These are phyloP conservation scores for Microctonus brassicae DNA, from an alignment of 2,888 invertebrate species.

Conservation along the genomic window DNA sequence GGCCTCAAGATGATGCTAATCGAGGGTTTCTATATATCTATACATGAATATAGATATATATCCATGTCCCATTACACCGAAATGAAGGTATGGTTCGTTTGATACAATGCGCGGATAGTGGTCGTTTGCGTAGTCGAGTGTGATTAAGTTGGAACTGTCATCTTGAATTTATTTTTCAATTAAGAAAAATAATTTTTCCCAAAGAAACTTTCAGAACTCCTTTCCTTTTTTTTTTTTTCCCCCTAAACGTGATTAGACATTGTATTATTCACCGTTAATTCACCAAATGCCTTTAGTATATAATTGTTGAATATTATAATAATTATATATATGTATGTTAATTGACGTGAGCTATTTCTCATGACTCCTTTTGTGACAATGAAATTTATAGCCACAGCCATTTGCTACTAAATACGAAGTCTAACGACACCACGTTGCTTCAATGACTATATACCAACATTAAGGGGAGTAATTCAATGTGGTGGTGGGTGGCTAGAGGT, in stretches of 20 bases:
- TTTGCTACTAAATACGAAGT: conserved; percentile 41
- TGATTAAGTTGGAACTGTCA: conserved; percentile 24
- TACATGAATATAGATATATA: conserved; percentile 35
- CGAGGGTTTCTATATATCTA: conserved; percentile 45
- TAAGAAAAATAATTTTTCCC: no score
- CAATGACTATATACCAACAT: conserved; percentile 10
- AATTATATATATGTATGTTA: background rate
- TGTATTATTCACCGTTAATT: no score
- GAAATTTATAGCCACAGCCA: conserved; percentile 2
- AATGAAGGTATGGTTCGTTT: conserved; percentile 60
- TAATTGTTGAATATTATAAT: background rate
- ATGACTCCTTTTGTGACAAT: background rate
- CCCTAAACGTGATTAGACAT: no score
- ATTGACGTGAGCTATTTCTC: conserved; percentile 41
- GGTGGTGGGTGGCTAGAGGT: background rate
- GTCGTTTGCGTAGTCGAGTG: background rate
- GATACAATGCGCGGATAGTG: conserved; percentile 53
- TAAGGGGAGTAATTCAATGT: background rate
- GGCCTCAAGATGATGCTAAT: conserved; percentile 65
- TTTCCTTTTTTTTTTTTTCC: background rate
- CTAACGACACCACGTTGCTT: conserved; percentile 50
- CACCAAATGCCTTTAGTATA: no score
- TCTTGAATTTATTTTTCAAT: background rate
- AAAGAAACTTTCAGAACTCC: no score
- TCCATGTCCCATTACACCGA: conserved; percentile 37